These are phyloP conservation scores for Capreolus pygargus DNA, from an alignment of 2,113 vertebrate species.

Conservation along the genomic window DNA sequence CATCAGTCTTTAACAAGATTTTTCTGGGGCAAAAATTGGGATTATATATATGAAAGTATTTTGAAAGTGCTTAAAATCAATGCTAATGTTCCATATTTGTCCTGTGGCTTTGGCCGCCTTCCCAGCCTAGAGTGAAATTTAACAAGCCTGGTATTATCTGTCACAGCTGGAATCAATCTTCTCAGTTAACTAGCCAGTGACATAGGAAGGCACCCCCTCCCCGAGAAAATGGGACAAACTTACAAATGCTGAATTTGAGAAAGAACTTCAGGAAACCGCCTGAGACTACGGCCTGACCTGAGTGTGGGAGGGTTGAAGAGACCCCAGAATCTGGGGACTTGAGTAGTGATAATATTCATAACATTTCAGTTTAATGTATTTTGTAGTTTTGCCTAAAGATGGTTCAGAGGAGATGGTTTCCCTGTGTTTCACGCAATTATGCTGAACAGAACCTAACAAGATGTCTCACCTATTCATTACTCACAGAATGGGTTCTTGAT, in stretches of 20 bases:
- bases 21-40: not conserved
- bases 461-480: not conserved
- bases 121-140: not conserved
- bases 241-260: not conserved
- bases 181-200: not conserved
- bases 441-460: not conserved
- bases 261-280: not conserved
- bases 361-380: not conserved
- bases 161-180: conserved; percentile 46
- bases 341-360: not conserved
- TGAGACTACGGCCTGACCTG: not conserved
- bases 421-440: not conserved
- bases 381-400: not conserved
- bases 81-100: conserved; percentile 1
- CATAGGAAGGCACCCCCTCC: not conserved
- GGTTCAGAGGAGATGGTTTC: not conserved
- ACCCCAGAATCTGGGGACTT: not conserved
- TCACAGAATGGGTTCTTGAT: not conserved
- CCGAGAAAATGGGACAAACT: not conserved
- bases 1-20: not conserved
- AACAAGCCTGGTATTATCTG: not conserved
- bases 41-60: not conserved
- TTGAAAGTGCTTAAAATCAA: not conserved
- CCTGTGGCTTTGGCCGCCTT: conserved; percentile 25
- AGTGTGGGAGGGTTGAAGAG: not conserved